These are phyloP conservation scores for Tenthredo amoena DNA, from an alignment of 2,888 invertebrate species.

Conservation along the genomic window DNA sequence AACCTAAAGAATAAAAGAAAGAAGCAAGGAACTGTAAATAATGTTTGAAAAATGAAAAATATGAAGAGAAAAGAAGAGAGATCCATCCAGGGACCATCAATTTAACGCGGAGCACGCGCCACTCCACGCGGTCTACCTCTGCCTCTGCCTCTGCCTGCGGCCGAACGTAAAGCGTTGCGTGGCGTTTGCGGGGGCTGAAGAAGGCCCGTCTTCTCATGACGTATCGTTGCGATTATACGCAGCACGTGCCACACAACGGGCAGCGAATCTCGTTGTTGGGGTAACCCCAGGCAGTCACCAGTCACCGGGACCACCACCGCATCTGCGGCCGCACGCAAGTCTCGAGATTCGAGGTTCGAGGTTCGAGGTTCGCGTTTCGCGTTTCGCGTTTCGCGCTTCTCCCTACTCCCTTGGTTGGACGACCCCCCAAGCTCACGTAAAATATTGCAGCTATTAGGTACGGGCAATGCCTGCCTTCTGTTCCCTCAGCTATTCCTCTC, in stretches of 20 bases:
- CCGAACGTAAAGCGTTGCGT: not conserved
- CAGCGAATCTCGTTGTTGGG: constrained; percentile 19
- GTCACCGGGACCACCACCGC: constrained; percentile 29
- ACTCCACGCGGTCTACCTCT: constrained; percentile 7
- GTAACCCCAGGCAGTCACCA: constrained; percentile 32
- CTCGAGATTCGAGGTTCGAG: not conserved
- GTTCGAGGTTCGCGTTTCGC: not conserved
- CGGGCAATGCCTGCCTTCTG: constrained; percentile 4
- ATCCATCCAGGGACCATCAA: constrained; percentile 30
- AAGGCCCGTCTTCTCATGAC: constrained; percentile 40
- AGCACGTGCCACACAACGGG: constrained; percentile 48
- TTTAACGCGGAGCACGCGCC: constrained; percentile 30
- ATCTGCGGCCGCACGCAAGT: constrained; percentile 43
- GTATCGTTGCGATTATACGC: constrained; percentile 49
- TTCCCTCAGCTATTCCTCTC: constrained; percentile 3
- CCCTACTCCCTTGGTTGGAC: constrained; percentile 12
- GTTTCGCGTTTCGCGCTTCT: not conserved
- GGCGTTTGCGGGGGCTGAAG: constrained; percentile 32
- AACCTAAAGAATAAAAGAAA: not conserved
- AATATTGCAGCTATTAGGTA: constrained; percentile 49
- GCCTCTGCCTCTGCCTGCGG: not conserved
- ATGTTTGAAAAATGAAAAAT: constrained; percentile 33
- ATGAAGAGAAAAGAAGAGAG: not conserved
- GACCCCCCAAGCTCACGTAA: constrained; percentile 32
- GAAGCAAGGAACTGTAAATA: constrained; percentile 6